Evolutionary conservation across 1,140 invertebrate species (phyloP).

Genomic region (Cotesia chilonis): DNA sequence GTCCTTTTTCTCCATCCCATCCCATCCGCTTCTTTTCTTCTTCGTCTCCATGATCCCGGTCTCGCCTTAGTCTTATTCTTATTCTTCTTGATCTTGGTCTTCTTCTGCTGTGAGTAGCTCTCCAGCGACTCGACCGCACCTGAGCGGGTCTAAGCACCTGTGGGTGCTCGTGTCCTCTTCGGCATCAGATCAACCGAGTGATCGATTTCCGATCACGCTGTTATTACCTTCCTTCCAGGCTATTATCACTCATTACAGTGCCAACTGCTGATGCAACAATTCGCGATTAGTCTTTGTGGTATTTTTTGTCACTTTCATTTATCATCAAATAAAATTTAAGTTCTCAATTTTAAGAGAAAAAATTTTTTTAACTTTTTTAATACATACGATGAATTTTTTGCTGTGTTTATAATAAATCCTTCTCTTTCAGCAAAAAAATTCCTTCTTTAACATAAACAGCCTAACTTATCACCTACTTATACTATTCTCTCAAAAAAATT

Average conservation of each 20-base stretch:
- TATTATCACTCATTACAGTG: not conserved
- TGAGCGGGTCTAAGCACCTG: conserved; percentile 39
- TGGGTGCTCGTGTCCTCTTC: conserved; percentile 45
- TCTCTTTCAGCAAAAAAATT: no score
- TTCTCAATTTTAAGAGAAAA: no score
- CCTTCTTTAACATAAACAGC: no score
- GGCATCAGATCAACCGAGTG: conserved; percentile 46
- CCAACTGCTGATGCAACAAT: not conserved
- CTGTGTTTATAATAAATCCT: no score
- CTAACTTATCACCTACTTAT: no score
- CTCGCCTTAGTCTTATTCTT: no score
- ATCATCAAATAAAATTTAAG: no score
- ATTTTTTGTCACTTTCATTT: not conserved
- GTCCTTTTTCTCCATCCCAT: not conserved
- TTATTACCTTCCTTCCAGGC: conserved; percentile 24
- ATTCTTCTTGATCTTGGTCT: not conserved
- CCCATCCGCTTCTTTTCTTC: no score
- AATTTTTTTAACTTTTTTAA: not conserved
- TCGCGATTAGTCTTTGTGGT: not conserved
- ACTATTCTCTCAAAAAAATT: no score
- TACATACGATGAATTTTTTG: not conserved
- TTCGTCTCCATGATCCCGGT: conserved; percentile 9
- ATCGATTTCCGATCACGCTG: conserved; percentile 40
- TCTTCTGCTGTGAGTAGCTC: conserved; percentile 14
- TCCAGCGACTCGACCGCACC: conserved; percentile 44